phyloP scores from a whole-genome alignment of 2,888 invertebrate genomes.

The Temnothorax unifasciatus region DNA sequence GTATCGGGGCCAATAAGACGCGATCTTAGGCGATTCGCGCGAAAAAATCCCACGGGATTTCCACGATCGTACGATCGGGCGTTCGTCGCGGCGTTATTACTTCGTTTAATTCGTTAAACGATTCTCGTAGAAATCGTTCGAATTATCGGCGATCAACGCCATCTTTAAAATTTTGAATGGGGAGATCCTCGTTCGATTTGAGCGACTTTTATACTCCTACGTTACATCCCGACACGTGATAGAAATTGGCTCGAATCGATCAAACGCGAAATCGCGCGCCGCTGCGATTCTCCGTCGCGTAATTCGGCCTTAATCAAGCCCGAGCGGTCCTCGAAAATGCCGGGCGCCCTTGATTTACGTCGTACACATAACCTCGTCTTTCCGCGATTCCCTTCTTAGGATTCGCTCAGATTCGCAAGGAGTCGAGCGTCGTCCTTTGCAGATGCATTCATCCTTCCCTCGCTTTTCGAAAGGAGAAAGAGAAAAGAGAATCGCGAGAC shows the following conservation, averaged over 20 bases:
- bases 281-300: not conserved
- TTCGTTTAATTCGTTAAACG: not conserved
- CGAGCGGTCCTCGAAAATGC: not conserved
- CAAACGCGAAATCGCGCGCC: not conserved
- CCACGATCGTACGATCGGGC: not conserved
- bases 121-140: not conserved
- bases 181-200: not conserved
- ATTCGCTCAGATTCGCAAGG: not conserved
- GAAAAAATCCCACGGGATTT: not conserved
- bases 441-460: not conserved
- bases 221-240: not conserved
- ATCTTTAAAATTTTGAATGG: not conserved
- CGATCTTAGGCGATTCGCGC: not conserved
- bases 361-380: conserved; percentile 25
- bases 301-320: not conserved
- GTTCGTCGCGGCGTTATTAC: not conserved
- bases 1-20: conserved; percentile 23
- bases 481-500: not conserved
- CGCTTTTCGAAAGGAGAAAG: no score
- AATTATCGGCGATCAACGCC: not conserved
- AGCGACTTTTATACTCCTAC: not conserved
- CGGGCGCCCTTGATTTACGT: conserved; percentile 19
- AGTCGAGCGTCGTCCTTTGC: not conserved
- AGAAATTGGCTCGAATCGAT: conserved; percentile 1
- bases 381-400: not conserved